A percentile compares a stretch with the other conserved stretches of the same genome.
These are phyloP conservation scores for Bombus huntii DNA, from an alignment of 1,140 invertebrate species.

Conservation along the genomic window DNA sequence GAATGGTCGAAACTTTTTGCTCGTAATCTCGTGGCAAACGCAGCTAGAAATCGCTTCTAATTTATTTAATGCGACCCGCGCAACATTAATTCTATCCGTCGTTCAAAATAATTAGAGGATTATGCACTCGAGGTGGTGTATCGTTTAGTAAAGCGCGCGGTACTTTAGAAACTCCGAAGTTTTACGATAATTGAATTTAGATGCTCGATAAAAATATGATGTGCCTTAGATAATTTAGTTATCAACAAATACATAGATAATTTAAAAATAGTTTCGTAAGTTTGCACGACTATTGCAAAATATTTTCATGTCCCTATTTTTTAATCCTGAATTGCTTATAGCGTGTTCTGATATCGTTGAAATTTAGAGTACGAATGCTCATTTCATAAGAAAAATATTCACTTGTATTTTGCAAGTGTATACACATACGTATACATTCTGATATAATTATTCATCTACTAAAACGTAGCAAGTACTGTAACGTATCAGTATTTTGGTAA, in stretches of 20 bases:
- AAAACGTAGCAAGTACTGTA: neutral
- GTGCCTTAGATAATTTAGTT: neutral
- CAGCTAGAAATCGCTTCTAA: neutral
- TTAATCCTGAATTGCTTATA: neutral
- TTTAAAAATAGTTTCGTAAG: neutral
- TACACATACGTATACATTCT: no score
- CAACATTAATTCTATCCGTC: conserved; percentile 8
- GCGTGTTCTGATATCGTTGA: neutral
- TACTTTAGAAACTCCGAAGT: neutral
- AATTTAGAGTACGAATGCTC: neutral
- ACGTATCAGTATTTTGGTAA: neutral
- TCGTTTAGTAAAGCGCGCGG: neutral
- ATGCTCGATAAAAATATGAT: neutral
- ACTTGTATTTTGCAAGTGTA: neutral
- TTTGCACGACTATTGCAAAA: neutral
- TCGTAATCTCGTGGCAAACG: neutral
- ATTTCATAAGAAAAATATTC: no score
- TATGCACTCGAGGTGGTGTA: neutral
- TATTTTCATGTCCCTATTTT: neutral
- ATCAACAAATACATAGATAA: no score
- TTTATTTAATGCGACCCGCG: neutral
- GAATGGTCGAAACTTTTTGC: neutral
- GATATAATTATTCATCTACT: neutral
- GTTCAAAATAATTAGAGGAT: conserved; percentile 21
- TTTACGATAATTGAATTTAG: neutral